Base-by-base conservation (phyloP, 2,888 invertebrate genomes). In the Orchestes rusci region DNA sequence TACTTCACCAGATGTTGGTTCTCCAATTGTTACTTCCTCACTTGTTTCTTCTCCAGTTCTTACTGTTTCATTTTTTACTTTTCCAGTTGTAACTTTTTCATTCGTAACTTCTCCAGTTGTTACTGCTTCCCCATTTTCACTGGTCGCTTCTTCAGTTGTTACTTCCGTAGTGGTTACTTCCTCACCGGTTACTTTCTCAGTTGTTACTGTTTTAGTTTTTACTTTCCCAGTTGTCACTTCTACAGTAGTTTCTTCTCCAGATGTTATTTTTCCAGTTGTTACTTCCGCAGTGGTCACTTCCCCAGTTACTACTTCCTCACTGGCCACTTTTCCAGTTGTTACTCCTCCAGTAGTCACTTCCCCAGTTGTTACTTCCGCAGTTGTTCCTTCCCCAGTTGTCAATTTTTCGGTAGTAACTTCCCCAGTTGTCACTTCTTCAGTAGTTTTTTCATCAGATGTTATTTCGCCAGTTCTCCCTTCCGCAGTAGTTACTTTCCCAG, bases 61-160 rank as follows among this genome's bases (percentile, higher is more conserved):
- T 10, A 16, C 32, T 16, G 23, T 23, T 32, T 2, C 5, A 7
- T 41, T 42, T 12, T 42, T 37, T 36, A 31, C 32, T 37, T 31
- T 16, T 32, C n/a, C 29, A n/a, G 8, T 12, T 13, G 7, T 3
- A 20, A 8, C 16, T 30, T 39, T 5, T 39, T 39, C 30, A 8
- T 30, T 17, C 2, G 8, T 8, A 13, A 2, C n/a, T 2, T 3
- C 4, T 4, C 16, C 23, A 16, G 30, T 23, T 2, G n/a, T 23
- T 16, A n/a, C 13, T 16, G 12, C 19, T 7, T 20, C 17, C 16
- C 8, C 7, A 8, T 16, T 18, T 10, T 18, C n/a, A 4, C 23
- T 7, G 16, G n/a, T 32, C 8, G 29, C 10, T 32, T 45, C 41
- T 18, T 30, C 5, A 10, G n/a, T n/a, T n/a, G 8, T 32, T 28